A percentile compares a stretch with the other conserved stretches of the same genome.
phyloP scores from a whole-genome alignment of 2,113 vertebrate genomes.

The Erinaceus europaeus region DNA sequence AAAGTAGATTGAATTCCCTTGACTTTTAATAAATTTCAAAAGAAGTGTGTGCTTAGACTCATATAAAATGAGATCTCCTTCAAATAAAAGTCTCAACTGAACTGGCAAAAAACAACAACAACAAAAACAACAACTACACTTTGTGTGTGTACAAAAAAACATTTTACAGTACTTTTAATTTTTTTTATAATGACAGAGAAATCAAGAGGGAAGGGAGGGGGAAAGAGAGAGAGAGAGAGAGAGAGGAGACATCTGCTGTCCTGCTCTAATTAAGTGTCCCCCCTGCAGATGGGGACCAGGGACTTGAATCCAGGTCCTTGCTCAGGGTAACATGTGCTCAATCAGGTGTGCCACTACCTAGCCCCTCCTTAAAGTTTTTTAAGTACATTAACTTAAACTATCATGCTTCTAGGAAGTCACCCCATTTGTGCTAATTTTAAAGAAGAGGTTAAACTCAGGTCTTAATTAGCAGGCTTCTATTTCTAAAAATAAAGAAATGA shows the following conservation, averaged over 20 bases:
- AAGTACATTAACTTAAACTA: slow-evolving; percentile 25
- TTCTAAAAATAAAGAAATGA: slow-evolving; percentile 52
- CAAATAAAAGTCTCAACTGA: background rate
- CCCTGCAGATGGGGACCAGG: too few species aligned
- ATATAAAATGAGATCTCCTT: background rate
- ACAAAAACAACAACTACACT: too few species aligned
- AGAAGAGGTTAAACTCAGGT: background rate
- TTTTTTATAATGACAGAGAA: background rate
- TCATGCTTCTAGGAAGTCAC: slow-evolving; percentile 1
- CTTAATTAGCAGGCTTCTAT: slow-evolving; percentile 26
- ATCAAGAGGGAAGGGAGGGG: too few species aligned
- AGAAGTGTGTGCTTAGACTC: background rate
- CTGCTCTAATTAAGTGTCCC: too few species aligned
- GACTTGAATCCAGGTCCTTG: too few species aligned
- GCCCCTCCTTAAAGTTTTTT: too few species aligned
- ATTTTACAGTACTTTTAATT: background rate
- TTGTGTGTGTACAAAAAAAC: background rate
- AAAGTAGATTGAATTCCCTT: background rate
- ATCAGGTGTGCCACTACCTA: too few species aligned
- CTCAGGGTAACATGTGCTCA: too few species aligned
- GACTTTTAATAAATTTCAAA: background rate
- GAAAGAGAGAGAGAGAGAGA: too few species aligned
- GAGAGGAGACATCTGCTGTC: too few species aligned
- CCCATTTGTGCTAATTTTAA: slow-evolving; percentile 27
- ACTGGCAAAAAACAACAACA: background rate